phyloP scores from a whole-genome alignment of 92 coral and sea anemone species.

The Parazoanthus atlanticus region DNA sequence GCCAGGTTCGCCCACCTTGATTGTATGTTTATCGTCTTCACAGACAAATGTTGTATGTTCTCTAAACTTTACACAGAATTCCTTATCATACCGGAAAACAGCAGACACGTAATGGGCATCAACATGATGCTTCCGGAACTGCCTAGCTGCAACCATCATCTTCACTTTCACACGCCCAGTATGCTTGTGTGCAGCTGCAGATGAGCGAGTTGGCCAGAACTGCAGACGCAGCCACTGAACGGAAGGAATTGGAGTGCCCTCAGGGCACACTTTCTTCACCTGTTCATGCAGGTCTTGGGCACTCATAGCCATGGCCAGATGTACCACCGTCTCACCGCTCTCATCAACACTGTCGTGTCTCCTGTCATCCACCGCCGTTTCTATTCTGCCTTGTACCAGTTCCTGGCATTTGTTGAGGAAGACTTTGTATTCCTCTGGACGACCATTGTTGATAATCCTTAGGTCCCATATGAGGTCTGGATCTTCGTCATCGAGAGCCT shows the following conservation, averaged over 20 bases:
- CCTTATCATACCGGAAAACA: conserved; percentile 55
- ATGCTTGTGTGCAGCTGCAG: conserved; percentile 59
- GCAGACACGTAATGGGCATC: conserved; percentile 65
- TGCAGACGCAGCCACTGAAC: conserved; percentile 66
- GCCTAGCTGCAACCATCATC: conserved; percentile 67
- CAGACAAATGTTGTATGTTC: conserved; percentile 63
- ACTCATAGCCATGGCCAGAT: conserved; percentile 64
- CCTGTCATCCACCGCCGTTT: no score
- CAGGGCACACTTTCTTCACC: conserved; percentile 44
- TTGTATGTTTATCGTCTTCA: conserved; percentile 73
- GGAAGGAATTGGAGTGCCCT: conserved; percentile 55
- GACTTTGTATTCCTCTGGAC: no score
- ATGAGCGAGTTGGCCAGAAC: conserved; percentile 64
- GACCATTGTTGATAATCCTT: no score
- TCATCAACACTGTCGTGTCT: no score
- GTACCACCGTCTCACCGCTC: no score
- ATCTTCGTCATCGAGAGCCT: no score
- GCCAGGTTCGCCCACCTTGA: conserved; percentile 70
- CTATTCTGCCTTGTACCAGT: no score
- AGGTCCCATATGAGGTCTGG: no score
- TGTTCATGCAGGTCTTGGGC: conserved; percentile 60
- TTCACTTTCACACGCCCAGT: conserved; percentile 62
- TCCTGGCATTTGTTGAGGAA: no score
- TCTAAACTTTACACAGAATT: conserved; percentile 53
- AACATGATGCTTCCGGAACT: conserved; percentile 58